These are phyloP conservation scores for Polymixis flavicincta DNA, from an alignment of 2,888 invertebrate genomes.

Conservation along the genomic window DNA sequence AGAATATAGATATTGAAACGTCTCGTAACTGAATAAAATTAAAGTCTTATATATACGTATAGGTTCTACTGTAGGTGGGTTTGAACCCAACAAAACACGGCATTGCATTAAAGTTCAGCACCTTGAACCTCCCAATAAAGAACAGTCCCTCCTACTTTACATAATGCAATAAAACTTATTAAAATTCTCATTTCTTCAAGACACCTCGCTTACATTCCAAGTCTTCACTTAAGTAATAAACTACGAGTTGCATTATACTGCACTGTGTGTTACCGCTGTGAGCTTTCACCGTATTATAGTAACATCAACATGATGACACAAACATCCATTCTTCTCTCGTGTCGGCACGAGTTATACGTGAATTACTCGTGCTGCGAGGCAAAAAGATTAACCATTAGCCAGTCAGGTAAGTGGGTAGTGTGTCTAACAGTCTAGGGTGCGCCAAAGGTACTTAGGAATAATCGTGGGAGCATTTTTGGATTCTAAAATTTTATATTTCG, in stretches of 20 bases:
- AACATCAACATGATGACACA: constrained; percentile 43
- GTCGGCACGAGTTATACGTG: constrained; percentile 16
- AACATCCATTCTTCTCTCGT: constrained; percentile 28
- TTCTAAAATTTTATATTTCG: not conserved
- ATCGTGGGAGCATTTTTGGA: not conserved
- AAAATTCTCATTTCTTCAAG: constrained; percentile 42
- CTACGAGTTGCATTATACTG: constrained; percentile 46
- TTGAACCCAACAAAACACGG: not conserved
- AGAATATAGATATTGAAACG: too few relatives aligned
- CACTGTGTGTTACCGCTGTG: constrained; percentile 35
- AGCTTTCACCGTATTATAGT: constrained; percentile 32
- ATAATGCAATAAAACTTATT: constrained; percentile 38
- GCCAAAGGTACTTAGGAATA: not conserved
- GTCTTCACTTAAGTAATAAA: constrained; percentile 37
- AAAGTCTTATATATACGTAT: too few relatives aligned
- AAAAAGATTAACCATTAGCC: constrained; percentile 6
- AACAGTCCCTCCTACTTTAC: constrained; percentile 6
- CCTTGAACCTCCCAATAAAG: constrained; percentile 3
- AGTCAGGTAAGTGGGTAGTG: not conserved
- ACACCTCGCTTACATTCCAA: constrained; percentile 36
- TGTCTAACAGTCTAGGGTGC: not conserved
- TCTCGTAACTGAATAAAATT: too few relatives aligned
- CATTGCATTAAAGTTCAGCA: constrained; percentile 25
- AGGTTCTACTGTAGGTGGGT: not conserved
- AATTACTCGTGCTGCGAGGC: constrained; percentile 13